phyloP scores from a whole-genome alignment of 2,113 vertebrate species.

The Saguinus imperator region DNA sequence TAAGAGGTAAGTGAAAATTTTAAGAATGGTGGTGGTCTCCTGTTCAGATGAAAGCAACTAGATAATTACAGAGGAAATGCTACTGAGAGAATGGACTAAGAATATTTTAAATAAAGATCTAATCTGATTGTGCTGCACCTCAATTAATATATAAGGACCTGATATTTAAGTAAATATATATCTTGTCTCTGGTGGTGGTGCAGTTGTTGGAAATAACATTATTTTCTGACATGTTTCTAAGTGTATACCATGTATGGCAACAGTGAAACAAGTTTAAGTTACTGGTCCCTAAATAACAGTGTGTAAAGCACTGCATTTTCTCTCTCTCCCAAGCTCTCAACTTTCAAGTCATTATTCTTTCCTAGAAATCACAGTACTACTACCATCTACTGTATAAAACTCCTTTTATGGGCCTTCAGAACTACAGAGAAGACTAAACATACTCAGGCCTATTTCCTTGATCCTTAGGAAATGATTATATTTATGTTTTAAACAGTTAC shows the following conservation, averaged over 20 bases:
- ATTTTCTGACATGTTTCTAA: background rate
- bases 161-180: background rate
- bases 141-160: background rate
- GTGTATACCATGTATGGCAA: background rate
- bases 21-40: background rate
- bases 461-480: background rate
- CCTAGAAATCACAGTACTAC: background rate
- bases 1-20: slow-evolving; percentile 87
- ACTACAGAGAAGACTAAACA: background rate
- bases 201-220: background rate
- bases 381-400: background rate
- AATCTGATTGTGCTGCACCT: background rate
- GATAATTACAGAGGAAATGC: background rate
- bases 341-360: background rate
- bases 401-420: background rate
- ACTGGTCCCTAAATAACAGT: background rate
- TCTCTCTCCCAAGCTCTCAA: background rate
- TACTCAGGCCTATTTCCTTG: background rate
- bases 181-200: background rate
- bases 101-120: slow-evolving; percentile 5
- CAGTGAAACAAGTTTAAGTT: background rate
- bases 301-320: background rate
- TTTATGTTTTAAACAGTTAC: background rate
- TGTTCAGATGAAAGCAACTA: background rate
- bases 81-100: background rate